phyloP scores from a whole-genome alignment of 2,113 vertebrate species.

The Salvator merianae region DNA sequence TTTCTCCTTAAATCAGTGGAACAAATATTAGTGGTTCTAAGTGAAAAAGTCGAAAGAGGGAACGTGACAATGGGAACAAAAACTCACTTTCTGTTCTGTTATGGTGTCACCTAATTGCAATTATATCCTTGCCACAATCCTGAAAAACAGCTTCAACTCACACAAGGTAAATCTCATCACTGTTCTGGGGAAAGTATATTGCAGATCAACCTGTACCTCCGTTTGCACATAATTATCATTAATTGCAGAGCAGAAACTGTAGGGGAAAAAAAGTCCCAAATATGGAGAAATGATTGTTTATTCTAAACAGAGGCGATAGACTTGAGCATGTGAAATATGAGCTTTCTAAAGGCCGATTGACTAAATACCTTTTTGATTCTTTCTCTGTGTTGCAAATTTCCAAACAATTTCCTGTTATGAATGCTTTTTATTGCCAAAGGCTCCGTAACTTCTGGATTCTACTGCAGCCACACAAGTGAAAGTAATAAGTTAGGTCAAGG shows the following conservation, averaged over 20 bases:
- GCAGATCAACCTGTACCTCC: not conserved
- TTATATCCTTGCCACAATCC: not conserved
- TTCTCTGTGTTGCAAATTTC: conserved; percentile 1
- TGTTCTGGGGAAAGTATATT: not conserved
- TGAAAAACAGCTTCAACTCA: not conserved
- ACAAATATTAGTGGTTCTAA: no score
- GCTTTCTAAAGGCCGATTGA: not conserved
- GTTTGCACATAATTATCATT: conserved; percentile 2
- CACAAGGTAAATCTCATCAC: not conserved
- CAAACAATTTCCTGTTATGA: conserved; percentile 13
- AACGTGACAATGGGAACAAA: no score
- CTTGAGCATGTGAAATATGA: conserved; percentile 1
- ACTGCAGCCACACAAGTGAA: not conserved
- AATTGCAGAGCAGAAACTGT: not conserved
- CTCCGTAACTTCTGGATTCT: not conserved
- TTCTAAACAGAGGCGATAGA: not conserved
- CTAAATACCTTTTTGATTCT: conserved; percentile 1
- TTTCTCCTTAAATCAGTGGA: no score
- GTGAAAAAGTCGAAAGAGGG: no score
- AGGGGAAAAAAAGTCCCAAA: not conserved
- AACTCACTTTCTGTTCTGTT: no score
- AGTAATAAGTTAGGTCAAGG: not conserved
- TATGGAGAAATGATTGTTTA: not conserved
- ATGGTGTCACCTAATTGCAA: not conserved
- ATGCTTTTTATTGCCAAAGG: conserved; percentile 22